Evolutionary conservation across 2,113 vertebrate species (phyloP).

Genomic region (Pomatostomus ruficeps): DNA sequence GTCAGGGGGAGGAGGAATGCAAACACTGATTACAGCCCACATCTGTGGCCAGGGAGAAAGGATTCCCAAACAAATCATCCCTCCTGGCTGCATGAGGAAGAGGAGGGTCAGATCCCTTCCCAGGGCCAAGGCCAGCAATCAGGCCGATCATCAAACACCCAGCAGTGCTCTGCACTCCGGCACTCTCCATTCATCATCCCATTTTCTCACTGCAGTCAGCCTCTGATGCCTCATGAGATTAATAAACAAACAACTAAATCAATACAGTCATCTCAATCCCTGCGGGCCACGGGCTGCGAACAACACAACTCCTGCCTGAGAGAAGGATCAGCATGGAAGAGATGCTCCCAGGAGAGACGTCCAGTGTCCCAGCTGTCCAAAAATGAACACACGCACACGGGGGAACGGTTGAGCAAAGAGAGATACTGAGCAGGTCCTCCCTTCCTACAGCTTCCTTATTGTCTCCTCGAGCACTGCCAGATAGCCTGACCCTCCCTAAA

Average conservation of each 20-base stretch:
- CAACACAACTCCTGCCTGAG: neutral
- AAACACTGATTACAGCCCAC: neutral
- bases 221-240: slow-evolving; percentile 34
- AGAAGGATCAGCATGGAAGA: neutral
- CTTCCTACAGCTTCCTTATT: neutral
- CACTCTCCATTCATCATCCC: neutral
- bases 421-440: neutral
- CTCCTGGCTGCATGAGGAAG: neutral
- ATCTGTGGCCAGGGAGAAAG: neutral
- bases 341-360: neutral
- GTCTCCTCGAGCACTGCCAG: neutral
- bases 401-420: neutral
- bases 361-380: neutral
- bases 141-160: neutral
- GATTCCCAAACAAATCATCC: neutral
- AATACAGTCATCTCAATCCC: slow-evolving; percentile 28
- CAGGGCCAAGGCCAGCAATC: neutral
- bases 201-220: neutral
- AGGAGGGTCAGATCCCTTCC: neutral
- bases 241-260: slow-evolving; percentile 43
- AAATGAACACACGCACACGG: neutral
- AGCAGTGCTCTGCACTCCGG: neutral
- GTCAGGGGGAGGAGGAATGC: neutral
- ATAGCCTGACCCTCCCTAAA: neutral
- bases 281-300: neutral